phyloP scores from a whole-genome alignment of 2,797 vertebrate species.

The Crocidura indochinensis region DNA sequence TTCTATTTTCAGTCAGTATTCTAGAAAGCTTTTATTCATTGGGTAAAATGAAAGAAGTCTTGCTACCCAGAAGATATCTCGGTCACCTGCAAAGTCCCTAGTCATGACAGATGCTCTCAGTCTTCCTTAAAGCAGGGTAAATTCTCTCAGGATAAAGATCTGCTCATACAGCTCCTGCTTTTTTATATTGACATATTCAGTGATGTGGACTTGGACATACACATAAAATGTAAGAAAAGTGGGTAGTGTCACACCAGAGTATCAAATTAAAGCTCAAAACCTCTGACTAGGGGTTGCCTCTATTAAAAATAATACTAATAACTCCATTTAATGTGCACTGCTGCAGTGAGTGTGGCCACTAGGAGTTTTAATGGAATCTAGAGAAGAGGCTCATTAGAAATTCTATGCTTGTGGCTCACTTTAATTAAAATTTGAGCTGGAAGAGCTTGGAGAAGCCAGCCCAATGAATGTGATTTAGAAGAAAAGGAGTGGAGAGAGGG shows the following conservation, averaged over 20 bases:
- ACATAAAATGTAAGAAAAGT: slow-evolving; percentile 59
- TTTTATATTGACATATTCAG: too few relatives aligned
- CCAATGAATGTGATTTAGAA: slow-evolving; percentile 82
- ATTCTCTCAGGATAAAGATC: not conserved
- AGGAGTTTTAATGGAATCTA: slow-evolving; percentile 82
- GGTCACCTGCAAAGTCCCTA: not conserved
- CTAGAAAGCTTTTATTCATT: not conserved
- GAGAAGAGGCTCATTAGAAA: slow-evolving; percentile 86
- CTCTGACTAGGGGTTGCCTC: slow-evolving; percentile 54
- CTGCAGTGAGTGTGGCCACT: slow-evolving; percentile 72
- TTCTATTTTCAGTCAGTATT: not conserved
- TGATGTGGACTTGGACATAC: too few relatives aligned
- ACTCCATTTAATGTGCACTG: slow-evolving; percentile 74
- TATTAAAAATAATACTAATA: slow-evolving; percentile 75
- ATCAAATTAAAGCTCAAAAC: slow-evolving; percentile 71
- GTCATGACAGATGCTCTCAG: not conserved
- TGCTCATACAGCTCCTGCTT: not conserved
- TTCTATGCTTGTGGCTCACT: slow-evolving; percentile 85
- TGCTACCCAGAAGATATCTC: not conserved
- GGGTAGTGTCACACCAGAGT: slow-evolving; percentile 60
- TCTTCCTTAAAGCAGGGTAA: not conserved
- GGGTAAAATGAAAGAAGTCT: slow-evolving; percentile 15
- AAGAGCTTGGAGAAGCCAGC: slow-evolving; percentile 81
- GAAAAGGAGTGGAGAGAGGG: slow-evolving; percentile 70
- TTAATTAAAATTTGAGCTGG: slow-evolving; percentile 89